These are phyloP conservation scores for Danio aesculapii DNA, from an alignment of 2,797 vertebrate genomes.

Conservation along the genomic window DNA sequence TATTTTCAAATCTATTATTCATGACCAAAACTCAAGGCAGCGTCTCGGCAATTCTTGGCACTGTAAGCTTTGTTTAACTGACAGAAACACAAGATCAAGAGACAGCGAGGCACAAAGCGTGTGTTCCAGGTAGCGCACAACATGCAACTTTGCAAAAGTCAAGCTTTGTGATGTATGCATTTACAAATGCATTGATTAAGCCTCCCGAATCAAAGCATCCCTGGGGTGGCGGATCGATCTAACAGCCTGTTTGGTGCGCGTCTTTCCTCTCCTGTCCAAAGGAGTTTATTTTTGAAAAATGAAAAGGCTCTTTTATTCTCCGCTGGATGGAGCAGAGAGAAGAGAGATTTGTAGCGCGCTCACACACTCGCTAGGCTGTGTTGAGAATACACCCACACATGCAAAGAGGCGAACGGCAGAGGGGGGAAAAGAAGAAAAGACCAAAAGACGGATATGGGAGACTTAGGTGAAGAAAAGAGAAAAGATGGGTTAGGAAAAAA, in stretches of 20 bases:
- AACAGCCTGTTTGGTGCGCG: constrained; percentile 46
- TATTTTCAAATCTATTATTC: constrained; percentile 26
- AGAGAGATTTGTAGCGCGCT: constrained; percentile 56
- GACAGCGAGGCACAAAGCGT: not conserved
- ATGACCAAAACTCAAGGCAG: constrained; percentile 3
- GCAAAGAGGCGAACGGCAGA: constrained; percentile 35
- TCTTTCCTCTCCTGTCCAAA: constrained; percentile 58
- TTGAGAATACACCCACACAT: constrained; percentile 49
- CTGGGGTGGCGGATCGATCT: constrained; percentile 54
- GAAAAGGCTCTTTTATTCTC: constrained; percentile 60
- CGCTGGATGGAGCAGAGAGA: constrained; percentile 52
- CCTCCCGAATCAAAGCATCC: constrained; percentile 61
- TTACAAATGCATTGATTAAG: constrained; percentile 56
- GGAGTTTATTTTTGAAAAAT: constrained; percentile 63
- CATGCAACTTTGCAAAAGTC: constrained; percentile 43
- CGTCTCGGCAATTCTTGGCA: constrained; percentile 18
- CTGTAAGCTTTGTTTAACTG: constrained; percentile 33
- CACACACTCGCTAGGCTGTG: constrained; percentile 49
- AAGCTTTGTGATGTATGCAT: constrained; percentile 38
- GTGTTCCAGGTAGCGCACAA: not conserved
- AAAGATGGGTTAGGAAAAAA: not conserved
- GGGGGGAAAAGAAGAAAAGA: constrained; percentile 7
- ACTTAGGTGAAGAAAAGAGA: not conserved
- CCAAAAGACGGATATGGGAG: not conserved
- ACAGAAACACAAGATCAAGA: constrained; percentile 35